Percentiles rank a stretch among this genome's conserved stretches.
Evolutionary conservation across 2,797 vertebrate genomes (phyloP).

Genomic region (Setipinna tenuifilis): DNA sequence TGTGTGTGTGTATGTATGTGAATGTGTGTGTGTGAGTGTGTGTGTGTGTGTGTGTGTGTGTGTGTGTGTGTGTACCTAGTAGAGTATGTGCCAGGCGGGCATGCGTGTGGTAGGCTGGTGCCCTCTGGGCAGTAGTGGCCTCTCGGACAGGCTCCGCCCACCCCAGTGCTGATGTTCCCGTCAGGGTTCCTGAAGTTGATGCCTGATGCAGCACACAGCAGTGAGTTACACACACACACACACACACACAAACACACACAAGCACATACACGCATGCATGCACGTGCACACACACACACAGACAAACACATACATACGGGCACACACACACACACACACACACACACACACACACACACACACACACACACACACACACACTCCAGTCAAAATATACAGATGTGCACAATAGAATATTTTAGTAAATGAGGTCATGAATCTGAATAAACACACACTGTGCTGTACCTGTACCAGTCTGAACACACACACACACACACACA

Average conservation of each 20-base stretch:
- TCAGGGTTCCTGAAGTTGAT: constrained; percentile 80
- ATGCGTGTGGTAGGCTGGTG: constrained; percentile 77
- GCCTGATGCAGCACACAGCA: constrained; percentile 68
- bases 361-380: too few species aligned
- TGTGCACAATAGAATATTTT: not conserved
- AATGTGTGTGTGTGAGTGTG: not conserved
- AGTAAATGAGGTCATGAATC: not conserved
- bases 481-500: not conserved
- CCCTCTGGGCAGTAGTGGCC: constrained; percentile 88
- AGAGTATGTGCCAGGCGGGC: constrained; percentile 87
- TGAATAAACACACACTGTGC: not conserved
- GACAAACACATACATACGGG: too few species aligned
- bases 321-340: too few species aligned
- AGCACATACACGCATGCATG: not conserved
- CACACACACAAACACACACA: constrained; percentile 9
- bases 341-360: too few species aligned
- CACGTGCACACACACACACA: not conserved
- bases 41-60: constrained; percentile 7
- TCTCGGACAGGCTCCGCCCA: constrained; percentile 84
- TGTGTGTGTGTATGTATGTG: not conserved
- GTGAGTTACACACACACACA: not conserved
- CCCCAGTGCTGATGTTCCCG: constrained; percentile 76
- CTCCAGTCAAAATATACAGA: too few species aligned
- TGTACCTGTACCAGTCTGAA: not conserved
- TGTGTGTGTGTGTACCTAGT: constrained; percentile 71